phyloP scores from a whole-genome alignment of 2,797 vertebrate genomes.

The Lepilemur septentrionalis region DNA sequence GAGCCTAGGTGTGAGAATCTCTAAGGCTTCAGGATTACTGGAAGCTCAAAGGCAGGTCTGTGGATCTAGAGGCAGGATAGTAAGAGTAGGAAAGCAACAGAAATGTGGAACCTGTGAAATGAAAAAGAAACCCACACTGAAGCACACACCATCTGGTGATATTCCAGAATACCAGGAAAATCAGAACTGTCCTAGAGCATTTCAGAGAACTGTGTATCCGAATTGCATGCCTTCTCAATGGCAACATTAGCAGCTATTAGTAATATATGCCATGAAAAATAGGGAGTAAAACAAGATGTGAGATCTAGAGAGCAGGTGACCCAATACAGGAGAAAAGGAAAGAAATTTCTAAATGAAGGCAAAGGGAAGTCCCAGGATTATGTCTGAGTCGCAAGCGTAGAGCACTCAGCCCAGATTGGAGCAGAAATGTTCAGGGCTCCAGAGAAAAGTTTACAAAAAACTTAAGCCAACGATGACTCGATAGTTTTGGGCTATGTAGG shows the following conservation, averaged over 20 bases:
- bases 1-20: not conserved
- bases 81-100: not conserved
- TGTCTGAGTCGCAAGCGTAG: not conserved
- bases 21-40: not conserved
- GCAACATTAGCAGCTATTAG: not conserved
- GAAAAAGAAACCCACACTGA: not conserved
- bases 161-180: not conserved
- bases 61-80: not conserved
- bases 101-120: not conserved
- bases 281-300: not conserved
- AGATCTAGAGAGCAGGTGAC: not conserved
- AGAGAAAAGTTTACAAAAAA: not conserved
- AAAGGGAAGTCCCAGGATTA: not conserved
- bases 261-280: not conserved
- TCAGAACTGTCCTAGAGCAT: not conserved
- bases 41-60: not conserved
- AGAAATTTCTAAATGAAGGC: not conserved
- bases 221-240: not conserved
- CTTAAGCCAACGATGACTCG: not conserved
- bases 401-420: not conserved
- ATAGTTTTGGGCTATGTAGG: not conserved
- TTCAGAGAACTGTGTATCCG: not conserved
- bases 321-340: not conserved
- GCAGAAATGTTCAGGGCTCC: not conserved
- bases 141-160: not conserved